Evolutionary conservation across 1,140 invertebrate genomes (phyloP), one percentile per base, ranked within the genome.

Genomic region (Drosophila bocqueti): DNA sequence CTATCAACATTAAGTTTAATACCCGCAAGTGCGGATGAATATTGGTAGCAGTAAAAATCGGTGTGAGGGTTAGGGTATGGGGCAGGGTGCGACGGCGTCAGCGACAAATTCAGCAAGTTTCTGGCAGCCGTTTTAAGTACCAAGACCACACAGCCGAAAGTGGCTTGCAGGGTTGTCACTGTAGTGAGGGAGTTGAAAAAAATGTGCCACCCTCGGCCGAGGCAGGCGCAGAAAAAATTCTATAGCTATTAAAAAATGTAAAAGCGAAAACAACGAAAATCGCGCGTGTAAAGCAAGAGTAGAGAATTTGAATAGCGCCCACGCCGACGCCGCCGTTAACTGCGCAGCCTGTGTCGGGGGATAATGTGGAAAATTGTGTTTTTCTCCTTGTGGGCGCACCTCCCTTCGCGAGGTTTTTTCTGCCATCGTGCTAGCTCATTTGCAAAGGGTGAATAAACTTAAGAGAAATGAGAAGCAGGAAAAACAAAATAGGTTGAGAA

Each of bases 241-340:
- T 90, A 74, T 82, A 90, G 85, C 85, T 90, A 90, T 90, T 90
- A 90, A 90, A 90, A 89, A 90, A 90, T 90, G 86, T 85, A 82
- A 91, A 90, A 90, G 86, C 86, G 86, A 90, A 90, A 90, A 90
- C 85, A 90, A 90, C 86, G 76, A 90, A 90, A 90, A 90, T 84
- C 86, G 85, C 85, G 85, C 81, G 81, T 89, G 85, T 87, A 89
- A 76, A 81, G 83, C 84, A 83, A 89, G 82, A 87, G 83, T 83
- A 89, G 60, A 90, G 79, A 86, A 90, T 90, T 90, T 90, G 79
- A 90, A 90, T 90, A 89, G 75, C 82, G 65, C 59, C 71, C 71
- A 63, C 83, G 52, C 76, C 42, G 63, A 46, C 73, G 52, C n/a
- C 18, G 60, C 8, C 81, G 21, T 57, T 31, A 15, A 18, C 76